Conservation (phyloP, 2,113 vertebrate genomes). For the Mystacornis crossleyi region DNA sequence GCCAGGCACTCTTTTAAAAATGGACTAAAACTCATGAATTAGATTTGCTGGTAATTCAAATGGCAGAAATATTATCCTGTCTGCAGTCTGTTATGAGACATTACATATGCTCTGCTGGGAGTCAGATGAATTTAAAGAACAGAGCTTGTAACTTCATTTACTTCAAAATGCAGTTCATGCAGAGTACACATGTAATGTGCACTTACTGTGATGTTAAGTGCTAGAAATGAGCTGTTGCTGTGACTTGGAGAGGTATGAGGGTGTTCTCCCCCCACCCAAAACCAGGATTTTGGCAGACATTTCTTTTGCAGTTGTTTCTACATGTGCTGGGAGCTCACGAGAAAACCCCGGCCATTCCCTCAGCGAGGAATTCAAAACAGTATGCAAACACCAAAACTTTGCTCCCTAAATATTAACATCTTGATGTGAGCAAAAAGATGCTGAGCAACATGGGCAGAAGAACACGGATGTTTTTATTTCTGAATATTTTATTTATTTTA, state of each 20-base stretch:
- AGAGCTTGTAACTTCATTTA: conserved; percentile 10
- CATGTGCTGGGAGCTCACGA: not conserved
- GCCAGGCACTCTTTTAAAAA: conserved; percentile 28
- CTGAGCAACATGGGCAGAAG: not conserved
- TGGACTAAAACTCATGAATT: conserved; percentile 30
- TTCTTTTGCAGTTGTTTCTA: not conserved
- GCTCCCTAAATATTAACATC: not conserved
- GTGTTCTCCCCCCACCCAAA: not conserved
- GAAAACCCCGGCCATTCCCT: not conserved
- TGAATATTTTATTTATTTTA: not conserved
- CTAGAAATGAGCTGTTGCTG: not conserved
- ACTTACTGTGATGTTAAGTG: not conserved
- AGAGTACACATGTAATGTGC: not conserved
- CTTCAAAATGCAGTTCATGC: conserved; percentile 25
- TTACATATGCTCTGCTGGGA: conserved; percentile 20
- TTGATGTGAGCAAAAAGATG: not conserved
- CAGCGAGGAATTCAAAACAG: not conserved
- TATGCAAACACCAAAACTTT: not conserved
- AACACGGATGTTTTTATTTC: not conserved
- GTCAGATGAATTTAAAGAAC: conserved; percentile 22
- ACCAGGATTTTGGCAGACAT: not conserved
- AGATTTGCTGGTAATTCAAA: conserved; percentile 31
- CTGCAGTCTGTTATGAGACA: conserved; percentile 38
- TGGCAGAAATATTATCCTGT: conserved; percentile 37
- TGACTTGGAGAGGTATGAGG: not conserved